Percentiles rank a stretch among this genome's conserved stretches.
These are phyloP conservation scores for Cheumatopsyche charites DNA, from an alignment of 1,140 invertebrate species.

Conservation along the genomic window DNA sequence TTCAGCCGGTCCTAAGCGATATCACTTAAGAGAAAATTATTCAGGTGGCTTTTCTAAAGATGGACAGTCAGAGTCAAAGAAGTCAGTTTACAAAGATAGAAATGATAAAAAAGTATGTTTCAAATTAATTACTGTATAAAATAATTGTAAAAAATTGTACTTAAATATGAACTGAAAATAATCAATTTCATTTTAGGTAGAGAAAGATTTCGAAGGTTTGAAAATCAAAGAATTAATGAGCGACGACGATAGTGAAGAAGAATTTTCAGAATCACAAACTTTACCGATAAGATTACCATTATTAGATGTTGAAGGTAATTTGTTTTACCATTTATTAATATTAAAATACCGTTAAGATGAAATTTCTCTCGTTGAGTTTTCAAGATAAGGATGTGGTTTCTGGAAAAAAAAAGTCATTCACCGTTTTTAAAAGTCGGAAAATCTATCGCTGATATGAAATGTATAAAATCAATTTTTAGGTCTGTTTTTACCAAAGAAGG, in stretches of 20 bases:
- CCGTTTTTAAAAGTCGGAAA: no score
- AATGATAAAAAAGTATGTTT: constrained; percentile 15
- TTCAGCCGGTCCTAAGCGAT: constrained; percentile 42
- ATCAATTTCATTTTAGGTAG: constrained; percentile 38
- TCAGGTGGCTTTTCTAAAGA: constrained; percentile 1
- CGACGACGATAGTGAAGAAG: constrained; percentile 36
- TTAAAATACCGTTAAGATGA: no score
- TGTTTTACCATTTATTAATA: neutral
- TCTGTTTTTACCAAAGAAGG: constrained; percentile 23
- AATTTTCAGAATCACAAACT: constrained; percentile 13
- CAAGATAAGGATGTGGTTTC: no score
- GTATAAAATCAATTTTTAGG: constrained; percentile 28
- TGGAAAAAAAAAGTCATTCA: no score
- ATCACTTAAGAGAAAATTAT: constrained; percentile 29
- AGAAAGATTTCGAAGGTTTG: constrained; percentile 41
- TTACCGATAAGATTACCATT: constrained; percentile 42
- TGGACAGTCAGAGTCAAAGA: neutral
- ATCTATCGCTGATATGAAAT: neutral
- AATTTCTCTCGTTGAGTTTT: no score
- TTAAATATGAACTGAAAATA: no score
- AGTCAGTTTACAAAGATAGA: constrained; percentile 15
- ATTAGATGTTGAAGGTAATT: constrained; percentile 18
- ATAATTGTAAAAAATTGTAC: no score
- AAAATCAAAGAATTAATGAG: constrained; percentile 41
- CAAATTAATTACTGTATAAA: neutral